Base-by-base conservation (phyloP, 2,888 invertebrate genomes). In the Eristalinus aeneus region DNA sequence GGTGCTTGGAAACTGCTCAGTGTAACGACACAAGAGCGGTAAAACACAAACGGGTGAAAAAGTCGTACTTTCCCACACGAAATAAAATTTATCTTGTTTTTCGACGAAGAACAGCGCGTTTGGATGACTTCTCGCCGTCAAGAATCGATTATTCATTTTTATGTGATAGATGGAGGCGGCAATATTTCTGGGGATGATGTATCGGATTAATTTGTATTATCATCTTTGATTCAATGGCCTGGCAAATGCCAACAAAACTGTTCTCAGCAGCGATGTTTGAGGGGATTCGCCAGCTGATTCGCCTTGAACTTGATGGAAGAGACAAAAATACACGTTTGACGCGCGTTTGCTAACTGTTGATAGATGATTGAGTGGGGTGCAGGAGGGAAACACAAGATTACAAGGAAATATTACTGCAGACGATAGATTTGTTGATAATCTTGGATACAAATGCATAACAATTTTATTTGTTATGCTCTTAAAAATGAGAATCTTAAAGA, bases 71-170 rank as follows among this genome's bases (percentile, higher is more conserved):
- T 36, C 23, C 34, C 22, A 23, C 68, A 56, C 27, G 12, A 58
- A 69, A 69, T 69, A 27, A 58, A 69, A 58, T 58, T 58, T 69
- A 58, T 69, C 23, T 58, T 56, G 23, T 23, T 27, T 22, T 56
- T 56, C 22, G 23, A 11, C 23, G 12, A 12, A 12, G 56, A 56
- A 56, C 56, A 56, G n/a, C 22, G 11, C 16, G 16, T n/a, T 16
- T 46, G 46, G 46, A 11, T 56, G 23, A 22, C 22, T 9, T 22
- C 56, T 10, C 2, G 20, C 22, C 23, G 56, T 56, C 56, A 56
- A 56, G 23, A 56, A 56, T 56, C 56, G 56, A 56, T 56, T 56
- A 56, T 56, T 56, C 56, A 23, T 11, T 56, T n/a, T 3, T 11
- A 12, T 22, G 56, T 56, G 23, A 56, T 56, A 56, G 56, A 56